Evolutionary conservation across 2,113 vertebrate species (phyloP).

Genomic region (Apteryx mantelli): DNA sequence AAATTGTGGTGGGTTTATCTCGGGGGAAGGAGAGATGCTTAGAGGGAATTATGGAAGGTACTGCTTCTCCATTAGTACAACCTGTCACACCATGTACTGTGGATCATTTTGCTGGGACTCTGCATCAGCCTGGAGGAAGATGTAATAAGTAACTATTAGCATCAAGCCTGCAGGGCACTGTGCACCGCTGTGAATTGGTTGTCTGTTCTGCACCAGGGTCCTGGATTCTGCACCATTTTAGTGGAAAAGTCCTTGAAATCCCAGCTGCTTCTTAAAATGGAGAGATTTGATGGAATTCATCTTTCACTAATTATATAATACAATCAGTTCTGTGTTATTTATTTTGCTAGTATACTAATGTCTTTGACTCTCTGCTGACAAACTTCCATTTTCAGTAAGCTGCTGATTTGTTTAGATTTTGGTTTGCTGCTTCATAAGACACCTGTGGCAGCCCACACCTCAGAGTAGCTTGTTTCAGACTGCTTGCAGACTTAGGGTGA

Average conservation of each 20-base stretch:
- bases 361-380: neutral
- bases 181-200: neutral
- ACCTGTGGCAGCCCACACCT: fast-evolving
- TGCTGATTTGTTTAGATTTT: neutral
- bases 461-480: neutral
- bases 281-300: neutral
- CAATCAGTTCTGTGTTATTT: neutral
- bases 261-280: neutral
- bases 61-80: neutral
- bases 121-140: neutral
- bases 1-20: neutral
- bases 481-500: neutral
- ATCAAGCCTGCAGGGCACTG: neutral
- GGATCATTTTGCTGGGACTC: neutral
- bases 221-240: neutral
- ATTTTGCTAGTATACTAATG: neutral
- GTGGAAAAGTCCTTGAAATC: constrained; percentile 18
- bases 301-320: neutral
- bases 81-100: neutral
- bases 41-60: neutral
- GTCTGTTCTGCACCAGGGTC: neutral
- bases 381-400: neutral
- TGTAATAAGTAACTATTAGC: neutral
- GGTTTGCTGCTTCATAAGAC: neutral
- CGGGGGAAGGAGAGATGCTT: neutral